phyloP scores from a whole-genome alignment of 1,140 invertebrate species.

The Wasmannia auropunctata region DNA sequence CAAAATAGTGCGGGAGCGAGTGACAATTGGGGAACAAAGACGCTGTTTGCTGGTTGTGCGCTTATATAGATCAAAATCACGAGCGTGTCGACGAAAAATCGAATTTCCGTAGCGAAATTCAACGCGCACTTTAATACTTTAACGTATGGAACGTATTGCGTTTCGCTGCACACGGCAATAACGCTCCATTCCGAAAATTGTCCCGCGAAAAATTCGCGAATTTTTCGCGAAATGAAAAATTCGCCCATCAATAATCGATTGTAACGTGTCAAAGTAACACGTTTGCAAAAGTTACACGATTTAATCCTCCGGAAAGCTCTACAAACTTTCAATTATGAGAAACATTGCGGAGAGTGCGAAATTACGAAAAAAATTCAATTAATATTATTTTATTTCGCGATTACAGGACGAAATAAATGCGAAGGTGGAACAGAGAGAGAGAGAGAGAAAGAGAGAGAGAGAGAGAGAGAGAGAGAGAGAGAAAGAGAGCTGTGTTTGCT shows the following conservation, averaged over 20 bases:
- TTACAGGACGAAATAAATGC: neutral
- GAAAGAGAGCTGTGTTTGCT: neutral
- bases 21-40: neutral
- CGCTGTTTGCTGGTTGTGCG: neutral
- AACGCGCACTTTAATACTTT: neutral
- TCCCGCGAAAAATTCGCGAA: neutral
- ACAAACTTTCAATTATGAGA: neutral
- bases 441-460: neutral
- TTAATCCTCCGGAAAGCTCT: neutral
- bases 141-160: no score
- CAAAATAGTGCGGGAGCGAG: neutral
- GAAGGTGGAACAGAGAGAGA: neutral
- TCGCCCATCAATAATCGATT: neutral
- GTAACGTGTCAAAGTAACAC: neutral
- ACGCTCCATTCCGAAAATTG: neutral
- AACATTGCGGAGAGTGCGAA: neutral
- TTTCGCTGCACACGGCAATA: neutral
- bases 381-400: conserved; percentile 16
- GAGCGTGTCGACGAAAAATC: neutral
- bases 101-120: neutral
- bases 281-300: neutral
- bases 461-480: neutral
- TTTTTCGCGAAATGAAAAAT: neutral
- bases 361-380: conserved; percentile 12
- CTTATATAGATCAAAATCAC: neutral